These are phyloP conservation scores for Pogoniulus pusillus DNA, from an alignment of 2,797 vertebrate genomes.

Conservation along the genomic window DNA sequence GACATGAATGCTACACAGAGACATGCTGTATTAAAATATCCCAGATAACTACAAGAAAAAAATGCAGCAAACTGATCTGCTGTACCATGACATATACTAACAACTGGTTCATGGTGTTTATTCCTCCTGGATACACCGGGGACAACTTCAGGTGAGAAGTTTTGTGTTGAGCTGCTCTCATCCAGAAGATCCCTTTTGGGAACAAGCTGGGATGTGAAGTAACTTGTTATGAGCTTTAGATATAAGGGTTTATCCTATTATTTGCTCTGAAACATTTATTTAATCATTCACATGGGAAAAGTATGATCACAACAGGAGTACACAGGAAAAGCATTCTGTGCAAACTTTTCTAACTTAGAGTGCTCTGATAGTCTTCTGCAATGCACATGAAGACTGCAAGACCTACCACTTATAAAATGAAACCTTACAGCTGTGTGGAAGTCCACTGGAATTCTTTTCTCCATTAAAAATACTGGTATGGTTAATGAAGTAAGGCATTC, in stretches of 20 bases:
- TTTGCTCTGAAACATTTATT: constrained; percentile 23
- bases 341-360: neutral
- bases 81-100: neutral
- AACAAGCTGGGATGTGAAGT: neutral
- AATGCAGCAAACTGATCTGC: neutral
- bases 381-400: neutral
- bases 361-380: neutral
- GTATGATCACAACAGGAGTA: neutral
- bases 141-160: neutral
- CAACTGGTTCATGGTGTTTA: neutral
- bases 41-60: neutral
- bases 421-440: neutral
- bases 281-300: neutral
- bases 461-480: neutral
- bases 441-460: neutral
- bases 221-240: neutral
- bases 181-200: neutral
- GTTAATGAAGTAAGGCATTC: neutral
- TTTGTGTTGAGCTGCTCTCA: neutral
- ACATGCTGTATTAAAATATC: neutral
- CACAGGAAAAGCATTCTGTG: neutral
- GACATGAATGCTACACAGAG: neutral
- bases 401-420: neutral
- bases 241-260: neutral
- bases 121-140: neutral